phyloP scores from a whole-genome alignment of 2,888 invertebrate species.

The Tuta absoluta region DNA sequence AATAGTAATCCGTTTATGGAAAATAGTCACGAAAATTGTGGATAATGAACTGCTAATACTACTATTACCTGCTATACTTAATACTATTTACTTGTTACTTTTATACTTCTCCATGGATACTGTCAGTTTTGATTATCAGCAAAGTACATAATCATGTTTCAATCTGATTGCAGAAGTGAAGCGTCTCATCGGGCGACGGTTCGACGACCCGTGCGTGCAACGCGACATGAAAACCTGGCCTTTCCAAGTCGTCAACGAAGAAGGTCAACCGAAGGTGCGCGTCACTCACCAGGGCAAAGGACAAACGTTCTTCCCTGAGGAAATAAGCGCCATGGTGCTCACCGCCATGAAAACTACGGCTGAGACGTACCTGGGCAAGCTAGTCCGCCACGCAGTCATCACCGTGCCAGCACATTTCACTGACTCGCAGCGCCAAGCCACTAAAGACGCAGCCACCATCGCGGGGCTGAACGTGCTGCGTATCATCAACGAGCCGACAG shows the following conservation, averaged over 20 bases:
- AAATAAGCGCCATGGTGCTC: conserved; percentile 22
- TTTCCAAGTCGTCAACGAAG: conserved; percentile 14
- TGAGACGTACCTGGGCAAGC: conserved; percentile 79
- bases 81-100: too few relatives aligned
- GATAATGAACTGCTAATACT: too few relatives aligned
- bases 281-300: neutral
- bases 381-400: conserved; percentile 84
- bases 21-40: too few relatives aligned
- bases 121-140: too few relatives aligned
- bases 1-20: too few relatives aligned
- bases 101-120: too few relatives aligned
- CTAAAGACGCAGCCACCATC: conserved; percentile 87
- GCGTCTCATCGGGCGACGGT: conserved; percentile 11
- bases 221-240: conserved; percentile 11
- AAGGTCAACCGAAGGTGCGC: neutral
- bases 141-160: too few relatives aligned
- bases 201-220: conserved; percentile 14
- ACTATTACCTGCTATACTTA: too few relatives aligned
- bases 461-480: conserved; percentile 86
- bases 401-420: conserved; percentile 89
- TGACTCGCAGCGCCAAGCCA: conserved; percentile 84
- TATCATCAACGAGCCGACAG: conserved; percentile 89
- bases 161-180: conserved; percentile 15
- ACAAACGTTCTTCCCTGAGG: conserved; percentile 5
- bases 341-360: conserved; percentile 3